Percentiles rank a stretch among this genome's conserved stretches.
Evolutionary conservation across 2,113 vertebrate genomes (phyloP).

Genomic region (Salvelinus namaycush): DNA sequence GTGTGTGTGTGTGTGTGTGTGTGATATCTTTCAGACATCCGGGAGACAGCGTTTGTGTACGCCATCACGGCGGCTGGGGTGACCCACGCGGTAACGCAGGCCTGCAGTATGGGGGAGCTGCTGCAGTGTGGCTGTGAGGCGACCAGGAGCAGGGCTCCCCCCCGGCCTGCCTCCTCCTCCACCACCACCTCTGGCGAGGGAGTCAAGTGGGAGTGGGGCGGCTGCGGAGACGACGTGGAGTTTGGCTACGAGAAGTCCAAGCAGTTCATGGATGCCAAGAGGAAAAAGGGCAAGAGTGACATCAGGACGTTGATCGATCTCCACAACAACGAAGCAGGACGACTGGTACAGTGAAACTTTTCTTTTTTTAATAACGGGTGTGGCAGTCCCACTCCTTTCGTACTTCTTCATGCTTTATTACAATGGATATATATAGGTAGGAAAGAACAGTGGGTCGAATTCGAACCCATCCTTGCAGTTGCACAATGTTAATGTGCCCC

Average conservation of each 20-base stretch:
- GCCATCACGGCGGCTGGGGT: slow-evolving; percentile 92
- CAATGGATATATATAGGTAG: too few species aligned
- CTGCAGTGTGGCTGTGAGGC: slow-evolving; percentile 94
- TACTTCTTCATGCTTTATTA: too few species aligned
- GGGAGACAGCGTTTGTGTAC: slow-evolving; percentile 96
- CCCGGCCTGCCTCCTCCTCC: slow-evolving; percentile 64
- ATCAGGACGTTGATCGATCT: slow-evolving; percentile 90
- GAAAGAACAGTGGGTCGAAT: too few species aligned
- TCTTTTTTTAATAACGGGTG: too few species aligned
- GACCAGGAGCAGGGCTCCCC: slow-evolving; percentile 79
- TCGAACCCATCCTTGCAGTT: too few species aligned
- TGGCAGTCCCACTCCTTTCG: too few species aligned
- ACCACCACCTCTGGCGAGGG: slow-evolving; percentile 65
- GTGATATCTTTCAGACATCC: slow-evolving; percentile 79
- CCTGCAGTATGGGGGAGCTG: slow-evolving; percentile 96
- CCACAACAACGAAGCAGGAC: slow-evolving; percentile 94
- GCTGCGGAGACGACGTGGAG: slow-evolving; percentile 94
- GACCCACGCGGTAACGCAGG: slow-evolving; percentile 93
- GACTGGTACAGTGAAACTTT: slow-evolving; percentile 77
- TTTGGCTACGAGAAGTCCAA: slow-evolving; percentile 95
- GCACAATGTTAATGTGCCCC: too few species aligned
- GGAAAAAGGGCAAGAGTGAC: slow-evolving; percentile 91
- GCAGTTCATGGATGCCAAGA: slow-evolving; percentile 94
- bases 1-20: slow-evolving; percentile 4
- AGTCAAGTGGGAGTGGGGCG: slow-evolving; percentile 95